Percentiles rank a stretch among this genome's conserved stretches.
These are phyloP conservation scores for Hirtodrosophila cameraria DNA, from an alignment of 2,888 invertebrate species.

Conservation along the genomic window DNA sequence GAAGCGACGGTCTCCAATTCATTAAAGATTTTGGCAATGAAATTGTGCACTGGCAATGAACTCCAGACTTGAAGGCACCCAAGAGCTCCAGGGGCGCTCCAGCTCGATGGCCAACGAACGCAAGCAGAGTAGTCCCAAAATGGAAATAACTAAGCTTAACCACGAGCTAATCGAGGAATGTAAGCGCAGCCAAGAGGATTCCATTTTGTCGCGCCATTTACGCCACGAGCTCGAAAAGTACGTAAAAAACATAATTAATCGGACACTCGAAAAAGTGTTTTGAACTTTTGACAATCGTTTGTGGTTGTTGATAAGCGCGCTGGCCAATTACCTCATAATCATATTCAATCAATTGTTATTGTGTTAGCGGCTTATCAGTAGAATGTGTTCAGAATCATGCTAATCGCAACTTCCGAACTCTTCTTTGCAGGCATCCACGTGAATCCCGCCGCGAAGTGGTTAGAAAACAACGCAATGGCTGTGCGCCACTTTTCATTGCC, in stretches of 20 bases:
- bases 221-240: conserved; percentile 82
- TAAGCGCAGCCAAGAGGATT: conserved; percentile 80
- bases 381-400: neutral
- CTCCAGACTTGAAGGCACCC: conserved; percentile 64
- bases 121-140: conserved; percentile 61
- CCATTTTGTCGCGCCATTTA: conserved; percentile 76
- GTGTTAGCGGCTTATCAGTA: conserved; percentile 41
- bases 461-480: conserved; percentile 89
- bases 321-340: conserved; percentile 48
- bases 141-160: conserved; percentile 80
- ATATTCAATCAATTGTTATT: conserved; percentile 23
- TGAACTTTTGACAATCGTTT: neutral
- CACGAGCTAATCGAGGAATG: conserved; percentile 82
- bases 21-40: conserved; percentile 66
- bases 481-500: conserved; percentile 90
- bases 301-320: conserved; percentile 33
- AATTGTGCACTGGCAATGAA: conserved; percentile 65
- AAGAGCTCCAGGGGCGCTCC: conserved; percentile 47
- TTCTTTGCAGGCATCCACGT: conserved; percentile 85
- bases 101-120: conserved; percentile 69
- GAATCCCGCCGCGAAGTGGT: conserved; percentile 88
- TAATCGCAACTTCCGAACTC: conserved; percentile 23
- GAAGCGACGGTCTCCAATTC: conserved; percentile 2
- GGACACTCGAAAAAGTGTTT: conserved; percentile 7
- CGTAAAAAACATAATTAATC: conserved; percentile 29